Evolutionary conservation across 2,797 vertebrate genomes (phyloP), one percentile per base, ranked within the genome.

Genomic region (Malacoctenus gilli): DNA sequence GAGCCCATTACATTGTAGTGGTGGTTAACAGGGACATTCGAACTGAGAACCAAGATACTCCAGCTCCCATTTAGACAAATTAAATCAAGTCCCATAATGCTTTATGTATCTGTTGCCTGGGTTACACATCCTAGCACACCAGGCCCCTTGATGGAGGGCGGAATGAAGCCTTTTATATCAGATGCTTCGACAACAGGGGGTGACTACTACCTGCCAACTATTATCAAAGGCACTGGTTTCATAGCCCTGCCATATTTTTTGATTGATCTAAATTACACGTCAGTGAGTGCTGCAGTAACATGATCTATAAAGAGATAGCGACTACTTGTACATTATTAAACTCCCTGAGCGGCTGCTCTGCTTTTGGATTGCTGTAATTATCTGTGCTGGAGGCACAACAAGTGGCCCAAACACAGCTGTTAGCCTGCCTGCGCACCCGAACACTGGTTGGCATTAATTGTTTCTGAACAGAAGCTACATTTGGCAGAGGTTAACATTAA

Each of bases 401-500:
- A 93, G 89, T 90, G 89, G 89, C 87, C 87, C 86, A 92, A 92
- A 92, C 90, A 91, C 90, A 93, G 92, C 90, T 93, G 91, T 87
- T 89, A 86, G 87, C 78, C 90, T 89, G 82, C 85, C 81, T 84
- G 84, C 61, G 49, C 80, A 79, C 77, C 79, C 71, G 59, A 80
- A 77, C 68, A 61, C 75, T 77, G 79, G 82, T 73, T 85, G 80
- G 76, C 80, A 86, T 86, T 91, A 89, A 91, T 91, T 90, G 89
- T 89, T 90, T 88, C 82, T 81, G 80, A 90, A 89, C 89, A 88
- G 83, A 89, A 87, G 89, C 87, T 87, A 66, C 82, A 85, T 88
- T 90, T 89, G 87, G 83, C 82, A 75, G 80, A 82, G 85, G 80
- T 84, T 88, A 67, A 68, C 59, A 48, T 56, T 82, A 82, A 83